These are phyloP conservation scores for Dusona sp. DNA, from an alignment of 2,888 invertebrate genomes.

Conservation along the genomic window DNA sequence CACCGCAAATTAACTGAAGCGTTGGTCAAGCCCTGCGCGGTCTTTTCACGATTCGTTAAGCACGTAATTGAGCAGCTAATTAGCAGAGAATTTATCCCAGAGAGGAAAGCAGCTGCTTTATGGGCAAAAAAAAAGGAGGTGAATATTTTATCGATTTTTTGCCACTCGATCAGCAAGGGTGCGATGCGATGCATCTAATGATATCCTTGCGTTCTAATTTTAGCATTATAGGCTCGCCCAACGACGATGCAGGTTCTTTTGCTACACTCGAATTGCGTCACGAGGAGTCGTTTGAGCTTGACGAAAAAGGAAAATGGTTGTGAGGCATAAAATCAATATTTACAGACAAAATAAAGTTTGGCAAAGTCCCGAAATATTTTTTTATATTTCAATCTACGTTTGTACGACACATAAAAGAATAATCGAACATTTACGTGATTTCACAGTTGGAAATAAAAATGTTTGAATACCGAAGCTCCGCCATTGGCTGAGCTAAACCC, in stretches of 20 bases:
- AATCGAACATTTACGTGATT: background rate
- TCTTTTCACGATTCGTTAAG: slow-evolving; percentile 79
- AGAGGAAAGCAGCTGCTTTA: background rate
- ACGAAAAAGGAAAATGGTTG: background rate
- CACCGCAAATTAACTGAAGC: slow-evolving; percentile 3
- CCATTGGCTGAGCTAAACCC: background rate
- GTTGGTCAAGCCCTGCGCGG: slow-evolving; percentile 78
- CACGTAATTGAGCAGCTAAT: slow-evolving; percentile 81
- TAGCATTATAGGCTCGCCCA: slow-evolving; percentile 20
- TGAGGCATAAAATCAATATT: background rate
- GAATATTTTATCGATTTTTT: slow-evolving; percentile 77
- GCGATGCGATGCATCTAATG: slow-evolving; percentile 52
- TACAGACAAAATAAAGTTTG: background rate
- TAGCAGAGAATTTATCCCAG: slow-evolving; percentile 81
- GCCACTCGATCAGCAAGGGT: slow-evolving; percentile 79
- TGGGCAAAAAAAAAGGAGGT: slow-evolving; percentile 8
- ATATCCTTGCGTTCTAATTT: slow-evolving; percentile 57
- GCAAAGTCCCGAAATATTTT: background rate
- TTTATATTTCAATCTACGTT: background rate
- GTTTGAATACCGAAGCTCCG: background rate
- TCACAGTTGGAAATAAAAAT: background rate
- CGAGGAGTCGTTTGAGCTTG: too few species aligned
- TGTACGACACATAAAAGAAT: background rate
- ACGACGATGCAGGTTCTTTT: background rate
- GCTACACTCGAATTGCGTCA: too few species aligned